Evolutionary conservation across 2,888 invertebrate species (phyloP), one percentile per base, ranked within the genome.

Genomic region (Drosophila ochracea): DNA sequence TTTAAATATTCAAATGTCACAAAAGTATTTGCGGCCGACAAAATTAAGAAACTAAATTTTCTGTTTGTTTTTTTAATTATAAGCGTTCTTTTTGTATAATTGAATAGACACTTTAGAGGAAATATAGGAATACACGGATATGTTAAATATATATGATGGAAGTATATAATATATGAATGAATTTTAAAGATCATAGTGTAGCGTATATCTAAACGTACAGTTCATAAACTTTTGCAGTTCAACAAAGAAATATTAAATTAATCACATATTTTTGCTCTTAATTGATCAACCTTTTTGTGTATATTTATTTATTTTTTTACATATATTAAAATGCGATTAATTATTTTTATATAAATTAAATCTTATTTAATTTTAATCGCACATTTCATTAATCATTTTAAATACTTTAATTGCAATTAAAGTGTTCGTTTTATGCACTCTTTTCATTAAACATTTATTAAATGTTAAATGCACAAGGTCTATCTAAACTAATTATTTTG

Each of bases 401-500:
- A 72, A 53, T 68, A 41, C 33, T n/a, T 43, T 57, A 74, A 54
- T 61, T 25, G n/a, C 30, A 43, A n/a, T 53, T 47, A 37, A 19
- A 37, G 39, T 50, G 43, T 49, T 28, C 21, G 35, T 31, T 41
- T 47, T 30, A 33, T 19, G 41, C 60, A 37, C 21, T 30, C 25
- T 52, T 37, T 28, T 35, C 13, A 37, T 35, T 52, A 3, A 41
- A 11, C 25, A n/a, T 5, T 41, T 52, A 25, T 52, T 60, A 52
- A 47, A 28, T 52, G 13, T 31, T 21, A 13, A 47, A 53, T 31
- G 30, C 30, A n/a, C 10, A 35, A 35, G 4, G 6, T 21, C 4
- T 16, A 39, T 33, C 35, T 52, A 49, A 73, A 78, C 75, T 52
- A 78, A 73, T 74, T 73, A 69, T 62, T 43, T 60, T 37, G 39